A percentile compares a stretch with the other conserved stretches of the same genome.
phyloP scores from a whole-genome alignment of 2,113 vertebrate species.

The Alethe castanea region DNA sequence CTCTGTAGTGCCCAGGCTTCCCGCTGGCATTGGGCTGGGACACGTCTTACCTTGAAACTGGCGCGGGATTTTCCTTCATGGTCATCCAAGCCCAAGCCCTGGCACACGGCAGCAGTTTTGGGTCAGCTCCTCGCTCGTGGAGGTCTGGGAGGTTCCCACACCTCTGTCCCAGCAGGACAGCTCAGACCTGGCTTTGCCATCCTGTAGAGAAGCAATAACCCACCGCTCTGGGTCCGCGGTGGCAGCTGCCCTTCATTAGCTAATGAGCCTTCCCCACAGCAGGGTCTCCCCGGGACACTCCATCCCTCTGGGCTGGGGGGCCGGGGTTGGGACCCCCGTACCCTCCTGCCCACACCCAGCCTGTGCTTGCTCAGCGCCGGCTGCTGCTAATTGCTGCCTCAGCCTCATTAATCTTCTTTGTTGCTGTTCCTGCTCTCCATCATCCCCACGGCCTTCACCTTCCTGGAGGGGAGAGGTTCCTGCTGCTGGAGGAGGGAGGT shows the following conservation, averaged over 20 bases:
- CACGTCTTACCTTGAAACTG: neutral
- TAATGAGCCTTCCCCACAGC: accelerated
- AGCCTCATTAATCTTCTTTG: slow-evolving; percentile 55
- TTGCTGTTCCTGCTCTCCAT: neutral
- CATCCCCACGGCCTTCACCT: neutral
- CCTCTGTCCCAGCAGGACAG: neutral
- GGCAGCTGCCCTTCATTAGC: neutral
- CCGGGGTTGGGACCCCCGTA: accelerated
- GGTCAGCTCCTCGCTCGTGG: accelerated
- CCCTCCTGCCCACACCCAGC: neutral
- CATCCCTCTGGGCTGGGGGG: neutral
- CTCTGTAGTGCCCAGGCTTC: neutral
- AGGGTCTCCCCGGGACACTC: neutral
- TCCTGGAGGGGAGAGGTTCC: neutral
- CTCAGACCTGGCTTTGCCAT: neutral
- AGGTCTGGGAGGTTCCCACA: neutral
- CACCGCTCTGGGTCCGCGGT: accelerated
- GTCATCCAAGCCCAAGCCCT: neutral
- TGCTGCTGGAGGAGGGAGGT: no score
- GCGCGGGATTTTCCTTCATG: neutral
- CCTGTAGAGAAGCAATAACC: accelerated
- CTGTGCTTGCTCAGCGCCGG: accelerated
- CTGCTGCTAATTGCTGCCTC: slow-evolving; percentile 3
- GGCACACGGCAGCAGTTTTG: neutral
- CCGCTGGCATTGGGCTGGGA: accelerated